Evolutionary conservation across 2,888 invertebrate genomes (phyloP).

Genomic region (Hirtodrosophila alboralis): DNA sequence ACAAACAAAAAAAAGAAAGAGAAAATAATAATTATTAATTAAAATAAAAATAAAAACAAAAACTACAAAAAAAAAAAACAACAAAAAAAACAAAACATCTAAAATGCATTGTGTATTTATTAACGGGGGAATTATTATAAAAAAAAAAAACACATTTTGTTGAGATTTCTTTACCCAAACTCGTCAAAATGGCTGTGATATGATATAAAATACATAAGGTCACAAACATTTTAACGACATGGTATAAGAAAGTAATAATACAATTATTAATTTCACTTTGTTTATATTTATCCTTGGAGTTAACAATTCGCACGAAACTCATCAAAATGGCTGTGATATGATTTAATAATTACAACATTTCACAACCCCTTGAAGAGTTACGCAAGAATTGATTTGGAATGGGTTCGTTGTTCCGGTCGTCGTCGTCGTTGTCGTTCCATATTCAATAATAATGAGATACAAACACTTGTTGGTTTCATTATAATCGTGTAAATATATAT

Average conservation of each 20-base stretch:
- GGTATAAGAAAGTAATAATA: constrained; percentile 78
- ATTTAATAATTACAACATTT: constrained; percentile 78
- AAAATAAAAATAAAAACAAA: constrained; percentile 69
- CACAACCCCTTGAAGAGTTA: constrained; percentile 84
- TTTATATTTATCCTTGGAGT: not conserved
- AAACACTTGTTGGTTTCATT: constrained; percentile 61
- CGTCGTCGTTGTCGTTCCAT: not conserved
- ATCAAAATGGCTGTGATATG: constrained; percentile 85
- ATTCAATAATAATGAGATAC: constrained; percentile 30
- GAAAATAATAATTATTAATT: constrained; percentile 70
- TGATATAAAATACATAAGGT: constrained; percentile 79
- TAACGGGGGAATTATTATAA: too few species aligned
- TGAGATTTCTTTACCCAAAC: constrained; percentile 83
- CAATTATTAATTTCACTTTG: not conserved
- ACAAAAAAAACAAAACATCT: constrained; percentile 69
- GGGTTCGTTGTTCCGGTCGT: not conserved
- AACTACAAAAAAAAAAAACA: constrained; percentile 64
- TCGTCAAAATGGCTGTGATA: constrained; percentile 85
- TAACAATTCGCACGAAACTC: constrained; percentile 78
- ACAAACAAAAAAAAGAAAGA: too few species aligned
- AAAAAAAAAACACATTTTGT: constrained; percentile 46
- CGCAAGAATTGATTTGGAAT: constrained; percentile 71
- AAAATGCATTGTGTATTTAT: constrained; percentile 52
- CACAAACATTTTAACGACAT: constrained; percentile 84
- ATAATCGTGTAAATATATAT: constrained; percentile 10